Percentiles rank a stretch among this genome's conserved stretches.
These are phyloP conservation scores for Heliangelus exortis DNA, from an alignment of 2,797 vertebrate species.

Conservation along the genomic window DNA sequence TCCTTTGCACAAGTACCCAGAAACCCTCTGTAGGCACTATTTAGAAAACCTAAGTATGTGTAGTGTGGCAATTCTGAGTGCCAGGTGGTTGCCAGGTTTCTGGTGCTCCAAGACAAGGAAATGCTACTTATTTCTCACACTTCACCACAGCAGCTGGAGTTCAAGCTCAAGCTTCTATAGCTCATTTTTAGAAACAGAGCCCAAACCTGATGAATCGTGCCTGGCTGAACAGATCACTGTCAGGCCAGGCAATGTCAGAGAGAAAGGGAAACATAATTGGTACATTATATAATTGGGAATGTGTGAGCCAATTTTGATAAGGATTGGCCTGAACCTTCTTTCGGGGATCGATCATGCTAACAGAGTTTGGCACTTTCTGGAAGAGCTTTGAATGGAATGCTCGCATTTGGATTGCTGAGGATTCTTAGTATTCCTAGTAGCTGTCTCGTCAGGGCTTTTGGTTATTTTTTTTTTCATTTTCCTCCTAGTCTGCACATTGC, in stretches of 20 bases:
- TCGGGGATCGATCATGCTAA: neutral
- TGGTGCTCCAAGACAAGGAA: neutral
- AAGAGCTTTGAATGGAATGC: neutral
- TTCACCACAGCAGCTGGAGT: neutral
- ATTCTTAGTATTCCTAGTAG: neutral
- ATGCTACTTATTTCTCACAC: neutral
- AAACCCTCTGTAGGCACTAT: neutral
- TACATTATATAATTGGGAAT: neutral
- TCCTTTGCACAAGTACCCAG: neutral
- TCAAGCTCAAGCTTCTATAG: neutral
- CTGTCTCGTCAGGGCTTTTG: neutral
- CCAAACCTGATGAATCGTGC: neutral
- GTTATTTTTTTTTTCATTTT: neutral
- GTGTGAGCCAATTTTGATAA: neutral
- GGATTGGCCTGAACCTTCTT: neutral
- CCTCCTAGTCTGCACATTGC: neutral
- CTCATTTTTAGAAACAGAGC: neutral
- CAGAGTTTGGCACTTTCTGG: neutral
- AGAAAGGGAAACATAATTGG: neutral
- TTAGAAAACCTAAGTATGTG: conserved; percentile 13
- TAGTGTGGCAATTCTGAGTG: neutral
- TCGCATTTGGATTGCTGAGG: neutral
- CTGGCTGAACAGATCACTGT: neutral
- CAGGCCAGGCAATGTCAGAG: neutral
- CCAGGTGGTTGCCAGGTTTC: neutral